A percentile compares a stretch with the other conserved stretches of the same genome.
Conservation (phyloP, 2,888 invertebrate species). For the Zele albiditarsus region DNA sequence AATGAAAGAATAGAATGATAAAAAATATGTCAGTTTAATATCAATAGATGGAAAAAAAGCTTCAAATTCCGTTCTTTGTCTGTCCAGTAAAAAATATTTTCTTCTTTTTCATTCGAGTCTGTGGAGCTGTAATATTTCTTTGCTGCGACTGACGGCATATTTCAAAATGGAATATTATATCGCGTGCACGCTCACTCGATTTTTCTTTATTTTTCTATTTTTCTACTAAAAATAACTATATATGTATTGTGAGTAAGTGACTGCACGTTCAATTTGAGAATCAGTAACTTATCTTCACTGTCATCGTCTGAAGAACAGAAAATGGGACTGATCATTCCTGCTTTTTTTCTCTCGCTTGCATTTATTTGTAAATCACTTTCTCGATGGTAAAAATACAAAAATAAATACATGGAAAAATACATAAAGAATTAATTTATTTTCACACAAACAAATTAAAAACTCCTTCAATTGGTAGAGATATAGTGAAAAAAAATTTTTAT, state of each 20-base stretch:
- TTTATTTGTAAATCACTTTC: neutral
- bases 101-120: neutral
- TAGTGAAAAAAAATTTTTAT: neutral
- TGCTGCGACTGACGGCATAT: slow-evolving; percentile 3
- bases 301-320: neutral
- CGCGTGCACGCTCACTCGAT: neutral
- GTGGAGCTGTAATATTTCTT: neutral
- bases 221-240: neutral
- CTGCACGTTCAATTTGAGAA: neutral
- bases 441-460: too few relatives aligned
- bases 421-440: too few relatives aligned
- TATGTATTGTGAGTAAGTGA: neutral
- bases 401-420: neutral
- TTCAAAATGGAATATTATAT: neutral
- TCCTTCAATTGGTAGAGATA: too few relatives aligned
- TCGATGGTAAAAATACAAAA: neutral
- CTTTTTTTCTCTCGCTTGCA: neutral
- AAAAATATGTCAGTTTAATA: neutral
- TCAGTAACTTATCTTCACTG: neutral
- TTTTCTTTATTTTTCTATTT: neutral
- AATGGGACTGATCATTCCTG: neutral
- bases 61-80: neutral
- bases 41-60: neutral
- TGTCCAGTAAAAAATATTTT: neutral
- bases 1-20: neutral